These are phyloP conservation scores for Microctonus brassicae DNA, from an alignment of 2,888 invertebrate genomes.

Conservation along the genomic window DNA sequence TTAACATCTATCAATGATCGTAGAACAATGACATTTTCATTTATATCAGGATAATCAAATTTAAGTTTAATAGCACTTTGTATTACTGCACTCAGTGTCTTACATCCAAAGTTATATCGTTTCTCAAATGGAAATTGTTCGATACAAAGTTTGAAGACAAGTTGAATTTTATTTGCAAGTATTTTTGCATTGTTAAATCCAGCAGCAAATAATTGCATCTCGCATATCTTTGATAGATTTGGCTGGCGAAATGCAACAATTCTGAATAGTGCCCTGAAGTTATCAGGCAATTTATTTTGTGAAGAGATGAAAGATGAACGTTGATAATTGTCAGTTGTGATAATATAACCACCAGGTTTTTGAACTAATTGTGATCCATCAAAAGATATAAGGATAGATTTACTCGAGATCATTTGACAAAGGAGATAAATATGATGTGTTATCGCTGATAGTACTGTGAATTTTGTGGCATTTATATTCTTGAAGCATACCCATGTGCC, in stretches of 20 bases:
- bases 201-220: slow-evolving; percentile 73
- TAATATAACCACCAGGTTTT: slow-evolving; percentile 77
- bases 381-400: slow-evolving; percentile 68
- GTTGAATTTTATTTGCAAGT: slow-evolving; percentile 72
- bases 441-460: slow-evolving; percentile 73
- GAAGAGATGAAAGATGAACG: slow-evolving; percentile 66
- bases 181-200: slow-evolving; percentile 72
- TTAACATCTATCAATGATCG: slow-evolving; percentile 74
- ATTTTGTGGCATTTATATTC: slow-evolving; percentile 72
- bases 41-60: slow-evolving; percentile 71
- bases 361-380: slow-evolving; percentile 74
- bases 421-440: slow-evolving; percentile 73
- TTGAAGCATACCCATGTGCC: slow-evolving; percentile 77
- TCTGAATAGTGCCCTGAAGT: slow-evolving; percentile 74
- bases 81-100: slow-evolving; percentile 74
- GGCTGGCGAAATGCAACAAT: slow-evolving; percentile 75
- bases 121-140: slow-evolving; percentile 71
- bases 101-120: slow-evolving; percentile 74
- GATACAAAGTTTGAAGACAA: slow-evolving; percentile 72
- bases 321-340: slow-evolving; percentile 72
- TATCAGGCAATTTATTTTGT: slow-evolving; percentile 73
- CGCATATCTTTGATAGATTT: slow-evolving; percentile 73
- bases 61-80: slow-evolving; percentile 73
- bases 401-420: slow-evolving; percentile 68
- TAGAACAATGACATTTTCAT: slow-evolving; percentile 72